Evolutionary conservation across 2,113 vertebrate species (phyloP).

Genomic region (Otolemur garnettii): DNA sequence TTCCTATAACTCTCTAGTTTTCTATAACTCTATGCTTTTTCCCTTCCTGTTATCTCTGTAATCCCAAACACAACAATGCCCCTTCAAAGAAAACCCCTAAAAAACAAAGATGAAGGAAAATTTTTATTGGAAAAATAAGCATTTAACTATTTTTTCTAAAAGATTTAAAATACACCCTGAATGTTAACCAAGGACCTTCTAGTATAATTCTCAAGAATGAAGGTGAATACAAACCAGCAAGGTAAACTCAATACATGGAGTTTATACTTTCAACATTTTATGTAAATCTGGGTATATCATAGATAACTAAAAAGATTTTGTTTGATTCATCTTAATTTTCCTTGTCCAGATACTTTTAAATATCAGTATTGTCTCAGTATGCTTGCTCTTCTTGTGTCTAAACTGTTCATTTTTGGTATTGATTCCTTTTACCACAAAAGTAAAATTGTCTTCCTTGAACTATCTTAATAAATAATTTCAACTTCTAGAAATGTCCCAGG

Average conservation of each 20-base stretch:
- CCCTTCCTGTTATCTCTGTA: not conserved
- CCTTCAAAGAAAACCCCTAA: not conserved
- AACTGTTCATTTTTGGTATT: not conserved
- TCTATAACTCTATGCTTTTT: not conserved
- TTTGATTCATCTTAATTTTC: not conserved
- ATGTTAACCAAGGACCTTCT: not conserved
- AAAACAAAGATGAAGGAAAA: not conserved
- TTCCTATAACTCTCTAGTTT: not conserved
- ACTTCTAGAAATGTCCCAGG: constrained; percentile 23
- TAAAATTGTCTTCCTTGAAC: constrained; percentile 43
- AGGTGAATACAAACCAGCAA: not conserved
- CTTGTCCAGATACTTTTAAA: not conserved
- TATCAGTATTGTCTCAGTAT: not conserved
- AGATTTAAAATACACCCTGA: not conserved
- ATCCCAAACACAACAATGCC: not conserved
- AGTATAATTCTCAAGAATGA: not conserved
- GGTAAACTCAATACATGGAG: not conserved
- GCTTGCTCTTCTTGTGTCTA: not conserved
- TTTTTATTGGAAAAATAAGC: not conserved
- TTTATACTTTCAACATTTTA: not conserved
- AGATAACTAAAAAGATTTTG: not conserved
- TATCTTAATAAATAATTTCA: constrained; percentile 33
- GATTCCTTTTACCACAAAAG: constrained; percentile 46
- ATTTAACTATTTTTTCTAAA: not conserved
- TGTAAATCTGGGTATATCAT: not conserved